Evolutionary conservation across 2,888 invertebrate species (phyloP), one percentile per base, ranked within the genome.

Genomic region (Trachelus iudaicus): DNA sequence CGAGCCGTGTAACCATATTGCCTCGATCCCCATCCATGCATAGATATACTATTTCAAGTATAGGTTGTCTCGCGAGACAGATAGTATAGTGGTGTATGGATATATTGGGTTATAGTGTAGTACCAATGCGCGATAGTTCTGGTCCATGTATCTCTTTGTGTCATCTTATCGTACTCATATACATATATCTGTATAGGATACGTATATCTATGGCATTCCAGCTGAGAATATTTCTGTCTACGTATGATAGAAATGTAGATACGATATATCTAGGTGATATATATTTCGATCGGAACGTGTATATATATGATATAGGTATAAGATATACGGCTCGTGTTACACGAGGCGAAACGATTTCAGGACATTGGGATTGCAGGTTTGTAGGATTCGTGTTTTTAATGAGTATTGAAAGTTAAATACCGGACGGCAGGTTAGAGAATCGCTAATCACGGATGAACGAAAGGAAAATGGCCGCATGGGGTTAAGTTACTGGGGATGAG

Each of bases 1-100:
- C 79, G 82, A 85, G 81, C 83, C 83, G 84, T 83, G 85, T 85
- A 85, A 87, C 83, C 82, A 79, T 84, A 84, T 83, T 82, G 83
- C 81, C 79, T 76, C 78, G 82, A 84, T 81, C 84, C 84, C 81
- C 84, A 83, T 83, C 83, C 84, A 74, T 75, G 40, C 79, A 75
- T 81, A 77, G 79, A 75, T 79, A 73, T 73, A 79, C 75, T 75
- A 77, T 75, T 69, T 77, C 77, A 75, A 69, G 73, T 75, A 77
- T 76, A 77, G 76, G 79, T 77, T 56, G 77, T 79, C 78, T 79
- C 73, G 79, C 78, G 80, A 79, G 79, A 80, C 80, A 79, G 78
- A 76, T 74, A 69, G 56, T 37, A 76, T 74, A 69, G 35, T 31
- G 73, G 73, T 74, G 69, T 77, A 30, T 74, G 69, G n/a, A 74